Evolutionary conservation across 2,888 invertebrate genomes (phyloP).

Genomic region (Luperina testacea): DNA sequence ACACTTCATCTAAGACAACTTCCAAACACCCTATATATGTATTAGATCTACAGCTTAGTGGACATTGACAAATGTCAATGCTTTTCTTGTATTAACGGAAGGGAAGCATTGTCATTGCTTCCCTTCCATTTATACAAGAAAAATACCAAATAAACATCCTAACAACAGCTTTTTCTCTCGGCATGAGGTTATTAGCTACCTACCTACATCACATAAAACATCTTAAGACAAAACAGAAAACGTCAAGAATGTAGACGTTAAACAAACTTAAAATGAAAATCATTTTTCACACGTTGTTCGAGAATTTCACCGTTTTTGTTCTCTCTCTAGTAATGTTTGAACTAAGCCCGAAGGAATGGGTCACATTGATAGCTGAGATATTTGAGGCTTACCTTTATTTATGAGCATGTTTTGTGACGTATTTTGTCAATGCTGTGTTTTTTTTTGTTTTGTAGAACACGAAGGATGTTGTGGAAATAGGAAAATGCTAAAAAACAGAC

Average conservation of each 20-base stretch:
- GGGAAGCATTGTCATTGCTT: no score
- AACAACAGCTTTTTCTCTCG: not conserved
- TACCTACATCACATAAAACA: conserved; percentile 23
- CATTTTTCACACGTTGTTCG: conserved; percentile 78
- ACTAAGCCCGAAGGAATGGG: conserved; percentile 46
- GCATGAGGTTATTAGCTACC: not conserved
- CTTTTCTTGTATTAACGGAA: no score
- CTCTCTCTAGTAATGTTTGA: conserved; percentile 64
- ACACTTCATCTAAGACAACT: no score
- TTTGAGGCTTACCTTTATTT: conserved; percentile 1
- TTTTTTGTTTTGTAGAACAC: not conserved
- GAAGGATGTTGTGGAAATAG: not conserved
- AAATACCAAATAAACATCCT: not conserved
- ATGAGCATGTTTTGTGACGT: not conserved
- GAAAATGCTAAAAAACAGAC: not conserved
- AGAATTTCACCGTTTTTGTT: conserved; percentile 75
- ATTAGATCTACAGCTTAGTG: no score
- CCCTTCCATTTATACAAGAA: no score
- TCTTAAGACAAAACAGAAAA: conserved; percentile 56
- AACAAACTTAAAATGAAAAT: conserved; percentile 76
- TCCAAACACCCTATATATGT: no score
- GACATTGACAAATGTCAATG: no score
- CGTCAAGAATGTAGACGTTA: conserved; percentile 67
- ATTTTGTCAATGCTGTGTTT: not conserved
- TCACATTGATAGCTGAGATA: conserved; percentile 48